phyloP scores from a whole-genome alignment of 2,113 vertebrate genomes.

The Parotia lawesii region DNA sequence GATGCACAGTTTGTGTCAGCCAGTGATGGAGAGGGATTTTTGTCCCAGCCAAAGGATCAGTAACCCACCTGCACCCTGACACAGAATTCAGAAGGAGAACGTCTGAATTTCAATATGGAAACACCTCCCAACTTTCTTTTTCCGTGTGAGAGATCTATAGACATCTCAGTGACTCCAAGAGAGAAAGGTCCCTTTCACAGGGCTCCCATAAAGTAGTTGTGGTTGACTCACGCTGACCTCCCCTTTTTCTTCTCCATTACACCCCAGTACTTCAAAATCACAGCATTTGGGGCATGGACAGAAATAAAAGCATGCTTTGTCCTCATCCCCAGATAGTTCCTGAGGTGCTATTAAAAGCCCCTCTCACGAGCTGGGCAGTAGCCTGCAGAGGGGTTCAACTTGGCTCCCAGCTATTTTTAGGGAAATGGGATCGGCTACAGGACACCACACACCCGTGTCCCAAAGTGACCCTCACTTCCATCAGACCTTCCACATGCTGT shows the following conservation, averaged over 20 bases:
- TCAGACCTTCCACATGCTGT: not conserved
- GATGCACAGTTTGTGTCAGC: not conserved
- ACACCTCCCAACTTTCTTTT: not conserved
- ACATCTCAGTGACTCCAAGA: not conserved
- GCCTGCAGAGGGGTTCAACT: not conserved
- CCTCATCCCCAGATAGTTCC: not conserved
- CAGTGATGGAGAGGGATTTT: not conserved
- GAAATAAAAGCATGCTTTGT: not conserved
- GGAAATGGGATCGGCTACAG: not conserved
- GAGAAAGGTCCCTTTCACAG: not conserved
- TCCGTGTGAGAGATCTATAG: not conserved
- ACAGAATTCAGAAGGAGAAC: not conserved
- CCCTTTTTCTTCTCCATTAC: not conserved
- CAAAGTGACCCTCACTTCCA: not conserved
- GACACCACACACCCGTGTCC: not conserved
- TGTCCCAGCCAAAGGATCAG: not conserved
- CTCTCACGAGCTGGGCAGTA: not conserved
- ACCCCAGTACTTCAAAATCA: not conserved
- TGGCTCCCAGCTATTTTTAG: not conserved
- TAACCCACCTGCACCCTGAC: not conserved
- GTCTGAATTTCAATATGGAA: not conserved
- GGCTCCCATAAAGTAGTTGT: not conserved
- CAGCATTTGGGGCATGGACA: not conserved
- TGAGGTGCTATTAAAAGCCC: not conserved
- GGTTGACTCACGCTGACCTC: not conserved